Conservation (phyloP, 2,113 vertebrate species). For the Psammodynastes pulverulentus region DNA sequence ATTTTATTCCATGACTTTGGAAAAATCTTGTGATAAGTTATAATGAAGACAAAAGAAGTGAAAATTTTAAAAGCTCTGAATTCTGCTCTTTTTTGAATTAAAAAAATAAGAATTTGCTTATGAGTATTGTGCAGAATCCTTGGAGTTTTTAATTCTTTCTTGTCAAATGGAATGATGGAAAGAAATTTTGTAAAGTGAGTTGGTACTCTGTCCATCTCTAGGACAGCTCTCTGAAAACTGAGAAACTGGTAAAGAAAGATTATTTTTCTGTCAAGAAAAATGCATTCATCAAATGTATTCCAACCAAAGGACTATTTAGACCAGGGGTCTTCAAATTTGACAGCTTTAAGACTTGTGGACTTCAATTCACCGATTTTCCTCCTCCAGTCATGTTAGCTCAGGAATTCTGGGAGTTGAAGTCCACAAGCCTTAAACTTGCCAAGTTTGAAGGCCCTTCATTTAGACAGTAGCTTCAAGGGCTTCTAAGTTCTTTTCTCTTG, state of each 20-base stretch:
- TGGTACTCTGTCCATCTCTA: not conserved
- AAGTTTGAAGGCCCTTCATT: too few species aligned
- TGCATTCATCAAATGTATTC: not conserved
- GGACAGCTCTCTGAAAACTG: not conserved
- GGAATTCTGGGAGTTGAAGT: too few species aligned
- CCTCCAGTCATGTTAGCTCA: too few species aligned
- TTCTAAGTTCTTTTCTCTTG: not conserved
- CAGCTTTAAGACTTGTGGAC: too few species aligned
- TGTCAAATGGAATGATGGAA: not conserved
- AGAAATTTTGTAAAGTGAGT: not conserved
- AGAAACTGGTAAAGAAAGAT: not conserved
- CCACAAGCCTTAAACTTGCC: too few species aligned
- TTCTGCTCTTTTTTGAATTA: not conserved
- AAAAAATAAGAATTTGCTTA: not conserved
- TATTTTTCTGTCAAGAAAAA: not conserved
- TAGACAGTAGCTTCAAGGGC: not conserved
- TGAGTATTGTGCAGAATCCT: not conserved
- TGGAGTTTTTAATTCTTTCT: not conserved
- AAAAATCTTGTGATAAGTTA: not conserved
- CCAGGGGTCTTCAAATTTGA: too few species aligned
- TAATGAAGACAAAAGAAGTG: not conserved
- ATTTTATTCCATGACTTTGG: not conserved
- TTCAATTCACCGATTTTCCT: too few species aligned
- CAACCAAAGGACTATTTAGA: not conserved
- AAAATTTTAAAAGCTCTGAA: not conserved